Base-by-base conservation (phyloP, 2,888 invertebrate species). In the Callosobruchus maculatus region DNA sequence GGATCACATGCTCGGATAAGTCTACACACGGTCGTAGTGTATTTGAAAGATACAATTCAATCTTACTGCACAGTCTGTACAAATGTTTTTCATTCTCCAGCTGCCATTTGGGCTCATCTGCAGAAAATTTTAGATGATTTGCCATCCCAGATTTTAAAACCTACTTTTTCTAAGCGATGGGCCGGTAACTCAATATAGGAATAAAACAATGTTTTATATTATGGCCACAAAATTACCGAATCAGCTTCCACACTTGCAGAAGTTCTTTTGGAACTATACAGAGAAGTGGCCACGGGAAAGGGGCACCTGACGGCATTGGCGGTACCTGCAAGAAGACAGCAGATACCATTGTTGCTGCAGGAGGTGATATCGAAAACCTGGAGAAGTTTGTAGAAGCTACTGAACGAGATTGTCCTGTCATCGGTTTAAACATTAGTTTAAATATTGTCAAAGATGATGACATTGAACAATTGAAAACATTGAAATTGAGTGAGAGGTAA, bases 1-100 rank as follows among this genome's bases (percentile, higher is more conserved):
- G 75, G 74, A 18, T 76, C 74, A n/a, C 68, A 75, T 22, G 68
- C 69, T 1, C 84, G 84, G 76, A 78, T 85, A 3, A 83, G 82
- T 71, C 78, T 86, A n/a, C 86, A 86, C 75, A 85, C 85, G 49
- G 85, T 84, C 1, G 83, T 86, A 22, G 76, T 83, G 7, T 86
- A 85, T 71, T 72, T 71, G 20, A 72, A 22, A 73, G 20, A 71
- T 70, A 66, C 22, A 66, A 68, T 22, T 21, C 70, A 49, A 20
- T 74, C 68, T 68, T 67, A 69, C 67, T 76, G 78, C 67, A 75
- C 80, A 26, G 73, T 84, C 7, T 83, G 81, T 22, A 76, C 79
- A 71, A 78, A 77, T 74, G 69, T 80, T 7, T 74, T 79, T 18
- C 83, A 85, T 78, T 77, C 77, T 70, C 80, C 84, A 22, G 72